Evolutionary conservation across 2,797 vertebrate species (phyloP).

Genomic region (Poeciliopsis paucimaculata): DNA sequence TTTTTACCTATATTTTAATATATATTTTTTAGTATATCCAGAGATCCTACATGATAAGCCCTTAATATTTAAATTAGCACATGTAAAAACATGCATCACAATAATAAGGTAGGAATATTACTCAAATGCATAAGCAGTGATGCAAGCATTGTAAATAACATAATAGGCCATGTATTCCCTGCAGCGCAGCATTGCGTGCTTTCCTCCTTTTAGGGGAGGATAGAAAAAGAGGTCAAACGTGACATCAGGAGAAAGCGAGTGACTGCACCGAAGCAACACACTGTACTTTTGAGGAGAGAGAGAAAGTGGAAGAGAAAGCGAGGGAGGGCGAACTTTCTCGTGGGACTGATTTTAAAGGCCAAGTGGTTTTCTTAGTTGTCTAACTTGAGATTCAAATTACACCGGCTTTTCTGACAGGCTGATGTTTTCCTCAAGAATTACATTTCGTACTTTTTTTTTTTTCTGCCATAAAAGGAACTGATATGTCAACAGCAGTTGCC

Average conservation of each 20-base stretch:
- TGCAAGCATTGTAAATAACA: conserved; percentile 68
- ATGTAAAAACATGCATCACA: conserved; percentile 5
- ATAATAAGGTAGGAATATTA: conserved; percentile 23
- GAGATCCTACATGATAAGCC: neutral
- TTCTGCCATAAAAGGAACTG: neutral
- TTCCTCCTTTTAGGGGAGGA: conserved; percentile 71
- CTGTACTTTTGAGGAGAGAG: conserved; percentile 54
- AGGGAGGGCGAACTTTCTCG: conserved; percentile 45
- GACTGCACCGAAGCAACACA: conserved; percentile 57
- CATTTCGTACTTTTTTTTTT: neutral
- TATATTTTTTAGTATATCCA: neutral
- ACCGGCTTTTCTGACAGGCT: conserved; percentile 19
- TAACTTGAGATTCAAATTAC: conserved; percentile 49
- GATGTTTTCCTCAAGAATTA: neutral
- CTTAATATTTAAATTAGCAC: conserved; percentile 1
- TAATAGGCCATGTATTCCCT: conserved; percentile 42
- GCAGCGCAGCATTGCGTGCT: conserved; percentile 70
- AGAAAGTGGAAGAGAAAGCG: conserved; percentile 6
- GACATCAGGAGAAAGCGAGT: conserved; percentile 70
- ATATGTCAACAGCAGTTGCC: neutral
- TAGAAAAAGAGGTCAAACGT: conserved; percentile 78
- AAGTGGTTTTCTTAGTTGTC: conserved; percentile 48
- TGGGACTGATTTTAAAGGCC: conserved; percentile 69
- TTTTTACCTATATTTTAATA: neutral
- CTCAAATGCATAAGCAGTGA: conserved; percentile 47